Evolutionary conservation across 2,888 invertebrate species (phyloP), one percentile per base, ranked within the genome.

Genomic region (Podotricha telesiphe): DNA sequence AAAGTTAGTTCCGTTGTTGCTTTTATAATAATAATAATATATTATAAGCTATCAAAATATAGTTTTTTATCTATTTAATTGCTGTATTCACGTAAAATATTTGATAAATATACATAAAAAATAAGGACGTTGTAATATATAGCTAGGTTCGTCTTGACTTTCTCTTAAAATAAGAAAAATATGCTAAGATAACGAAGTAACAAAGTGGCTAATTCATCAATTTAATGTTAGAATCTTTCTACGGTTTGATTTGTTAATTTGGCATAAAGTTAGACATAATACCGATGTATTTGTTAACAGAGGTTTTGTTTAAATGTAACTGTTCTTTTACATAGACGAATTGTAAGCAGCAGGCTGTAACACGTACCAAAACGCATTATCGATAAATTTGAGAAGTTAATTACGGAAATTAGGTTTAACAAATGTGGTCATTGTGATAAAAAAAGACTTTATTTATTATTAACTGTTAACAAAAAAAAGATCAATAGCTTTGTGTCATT

Each of bases 171-270:
- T 37, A 55, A 55, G 1, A 37, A 34, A 55, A 55, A 11, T 17
- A n/a, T 6, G 34, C 2, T 17, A 55, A 55, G 34, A 55, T 55
- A 55, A 34, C 17, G 17, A 17, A 37, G 34, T 55, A 55, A 55
- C 34, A 17, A 37, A 55, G 34, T 37, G 34, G 55, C 17, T 55
- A 55, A 55, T 55, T 37, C 34, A 55, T 34, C 55, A 37, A 53
- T 28, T 53, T 53, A 34, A 34, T 37, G 34, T 34, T 17, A n/a
- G 34, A 17, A 37, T 55, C 55, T 17, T 55, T 55, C 11, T 37
- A 55, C 55, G 55, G 17, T 55, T 55, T 55, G 34, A 55, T 37
- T 55, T 11, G 34, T 37, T 55, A 55, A 55, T 55, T 55, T 55
- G 55, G 34, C 55, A 34, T n/a, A 34, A 34, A 34, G 53, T 28